Percentiles rank a stretch among this genome's conserved stretches.
These are phyloP conservation scores for Lethocerus indicus DNA, from an alignment of 1,140 invertebrate genomes.

Conservation along the genomic window DNA sequence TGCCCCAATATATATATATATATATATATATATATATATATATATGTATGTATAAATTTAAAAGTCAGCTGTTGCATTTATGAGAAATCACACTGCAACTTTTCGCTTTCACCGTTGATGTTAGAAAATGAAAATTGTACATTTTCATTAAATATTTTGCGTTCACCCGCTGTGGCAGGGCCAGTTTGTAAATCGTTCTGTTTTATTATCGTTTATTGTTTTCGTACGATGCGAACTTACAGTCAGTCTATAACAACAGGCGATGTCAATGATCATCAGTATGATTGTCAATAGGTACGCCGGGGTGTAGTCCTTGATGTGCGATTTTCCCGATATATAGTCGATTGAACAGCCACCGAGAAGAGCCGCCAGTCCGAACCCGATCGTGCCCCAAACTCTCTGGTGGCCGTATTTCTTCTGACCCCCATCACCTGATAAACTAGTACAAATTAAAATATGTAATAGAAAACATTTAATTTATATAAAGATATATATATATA, in stretches of 20 bases:
- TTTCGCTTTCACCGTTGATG: too few relatives aligned
- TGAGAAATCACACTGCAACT: too few relatives aligned
- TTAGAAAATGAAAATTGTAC: too few relatives aligned
- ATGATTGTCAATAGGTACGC: slow-evolving; percentile 42
- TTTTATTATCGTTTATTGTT: neutral
- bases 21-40: too few relatives aligned
- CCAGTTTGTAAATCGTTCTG: neutral
- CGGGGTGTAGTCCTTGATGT: slow-evolving; percentile 44
- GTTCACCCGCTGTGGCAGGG: neutral
- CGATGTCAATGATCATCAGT: slow-evolving; percentile 29
- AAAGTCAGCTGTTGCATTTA: neutral
- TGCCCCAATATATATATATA: too few relatives aligned
- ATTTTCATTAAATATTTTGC: neutral
- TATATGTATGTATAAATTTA: neutral
- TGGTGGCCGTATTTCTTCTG: slow-evolving; percentile 55
- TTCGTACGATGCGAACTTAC: slow-evolving; percentile 23
- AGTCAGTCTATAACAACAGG: slow-evolving; percentile 37
- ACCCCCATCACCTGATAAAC: slow-evolving; percentile 29
- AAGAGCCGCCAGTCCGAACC: slow-evolving; percentile 49
- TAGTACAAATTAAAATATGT: neutral
- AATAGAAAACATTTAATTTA: too few relatives aligned
- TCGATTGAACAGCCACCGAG: slow-evolving; percentile 46
- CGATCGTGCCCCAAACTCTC: slow-evolving; percentile 59
- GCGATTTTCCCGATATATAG: slow-evolving; percentile 29
- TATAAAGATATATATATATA: too few relatives aligned